phyloP scores from a whole-genome alignment of 1,140 invertebrate species.

The Apis cerana region DNA sequence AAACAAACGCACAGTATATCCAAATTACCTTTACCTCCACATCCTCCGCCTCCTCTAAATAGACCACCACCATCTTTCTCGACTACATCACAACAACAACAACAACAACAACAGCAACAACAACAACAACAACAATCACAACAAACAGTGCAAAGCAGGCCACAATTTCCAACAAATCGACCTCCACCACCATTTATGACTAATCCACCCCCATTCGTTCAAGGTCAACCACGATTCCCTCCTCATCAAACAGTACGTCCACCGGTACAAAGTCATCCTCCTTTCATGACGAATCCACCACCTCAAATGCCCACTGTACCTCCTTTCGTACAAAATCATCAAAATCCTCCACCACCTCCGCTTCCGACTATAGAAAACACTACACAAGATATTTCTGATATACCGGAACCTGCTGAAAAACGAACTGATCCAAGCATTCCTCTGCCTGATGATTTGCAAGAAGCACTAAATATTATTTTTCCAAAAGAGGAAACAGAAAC shows the following conservation, averaged over 20 bases:
- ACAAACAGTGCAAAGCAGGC: conserved; percentile 41
- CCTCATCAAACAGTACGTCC: conserved; percentile 58
- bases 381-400: conserved; percentile 67
- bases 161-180: conserved; percentile 62
- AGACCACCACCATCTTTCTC: conserved; percentile 54
- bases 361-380: conserved; percentile 51
- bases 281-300: conserved; percentile 57
- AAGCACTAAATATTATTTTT: conserved; percentile 88
- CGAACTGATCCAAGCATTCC: conserved; percentile 72
- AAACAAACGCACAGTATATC: conserved; percentile 55
- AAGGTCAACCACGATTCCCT: conserved; percentile 59
- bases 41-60: conserved; percentile 53
- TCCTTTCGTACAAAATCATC: conserved; percentile 63
- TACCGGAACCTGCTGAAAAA: conserved; percentile 73
- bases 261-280: conserved; percentile 40
- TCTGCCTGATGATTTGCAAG: conserved; percentile 85
- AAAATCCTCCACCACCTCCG: conserved; percentile 75
- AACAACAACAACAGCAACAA: conserved; percentile 4
- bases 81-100: not conserved
- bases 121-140: conserved; percentile 7
- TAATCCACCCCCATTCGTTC: conserved; percentile 71
- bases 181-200: conserved; percentile 60
- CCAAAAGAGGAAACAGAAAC: conserved; percentile 77
- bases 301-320: conserved; percentile 42
- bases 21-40: conserved; percentile 52